Evolutionary conservation across 2,113 vertebrate species (phyloP), one percentile per base, ranked within the genome.

Genomic region (Spea bombifrons): DNA sequence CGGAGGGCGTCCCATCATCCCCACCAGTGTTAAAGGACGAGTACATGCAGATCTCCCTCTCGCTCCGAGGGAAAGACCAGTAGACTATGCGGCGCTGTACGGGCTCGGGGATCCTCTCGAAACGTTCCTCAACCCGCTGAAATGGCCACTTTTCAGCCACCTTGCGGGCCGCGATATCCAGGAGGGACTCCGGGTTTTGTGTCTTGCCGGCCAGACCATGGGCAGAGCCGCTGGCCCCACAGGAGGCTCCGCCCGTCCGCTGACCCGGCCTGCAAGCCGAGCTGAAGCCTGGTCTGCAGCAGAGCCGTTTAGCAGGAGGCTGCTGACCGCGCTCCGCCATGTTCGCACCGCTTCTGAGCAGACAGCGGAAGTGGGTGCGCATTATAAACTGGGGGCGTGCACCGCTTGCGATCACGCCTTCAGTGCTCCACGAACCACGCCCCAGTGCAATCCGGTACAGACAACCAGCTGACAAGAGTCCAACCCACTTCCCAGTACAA

Each of bases 141-240:
- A 97, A 98, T 82, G 96, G 96, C 96, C 96, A 98, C 92, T 98
- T 97, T 88, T 97, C 96, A 49, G 95, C 96, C 82, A 98, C 96
- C 88, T 88, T 94, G 70, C 96, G 90, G 84, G 96, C 96, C 76
- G 95, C 93, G 86, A 97, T 97, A 89, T 97, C 96, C 90, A 98
- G 86, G 48, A 98, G 90, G 15, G 95, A 92, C 88, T 98, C 96
- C 13, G 96, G 96, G 84, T 90, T 96, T 85, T 92, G 94, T 13
- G 92, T 92, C 85, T 93, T 94, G 84, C 94, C 92, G 71, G 83
- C 90, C 43, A 89, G 86, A 76, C 90, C 89, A 81, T 92, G 88
- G 15, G 86, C 79, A 80, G 87, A 85, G 5, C 85, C 84, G 4
- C 90, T n/a, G 64, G 77, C 93, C 81, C 92, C 90, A 65, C 91